A percentile compares a stretch with the other conserved stretches of the same genome.
These are phyloP conservation scores for Malurus elegans DNA, from an alignment of 2,113 vertebrate genomes.

Conservation along the genomic window DNA sequence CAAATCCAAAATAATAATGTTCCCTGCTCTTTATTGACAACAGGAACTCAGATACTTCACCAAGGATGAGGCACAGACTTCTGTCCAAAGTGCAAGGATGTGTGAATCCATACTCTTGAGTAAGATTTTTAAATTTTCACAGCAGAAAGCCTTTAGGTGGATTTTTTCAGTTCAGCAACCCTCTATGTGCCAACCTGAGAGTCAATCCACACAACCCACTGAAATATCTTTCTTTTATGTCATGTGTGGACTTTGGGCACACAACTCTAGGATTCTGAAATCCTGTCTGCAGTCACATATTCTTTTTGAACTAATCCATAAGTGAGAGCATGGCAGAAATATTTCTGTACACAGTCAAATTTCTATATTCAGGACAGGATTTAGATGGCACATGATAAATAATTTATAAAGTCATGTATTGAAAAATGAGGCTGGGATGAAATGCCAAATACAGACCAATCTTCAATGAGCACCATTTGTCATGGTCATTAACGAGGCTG, in stretches of 20 bases:
- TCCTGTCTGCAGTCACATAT: not conserved
- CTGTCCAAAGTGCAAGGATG: not conserved
- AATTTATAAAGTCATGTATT: not conserved
- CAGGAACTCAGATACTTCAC: not conserved
- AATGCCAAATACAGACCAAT: not conserved
- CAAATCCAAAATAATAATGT: not conserved
- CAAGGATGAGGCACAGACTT: not conserved
- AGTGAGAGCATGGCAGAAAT: not conserved
- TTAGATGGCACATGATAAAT: not conserved
- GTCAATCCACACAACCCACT: not conserved
- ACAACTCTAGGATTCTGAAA: not conserved
- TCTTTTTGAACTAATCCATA: not conserved
- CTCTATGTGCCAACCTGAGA: not conserved
- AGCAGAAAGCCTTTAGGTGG: not conserved
- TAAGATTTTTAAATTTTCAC: not conserved
- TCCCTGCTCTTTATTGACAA: not conserved
- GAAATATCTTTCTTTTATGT: not conserved
- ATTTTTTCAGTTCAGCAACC: not conserved
- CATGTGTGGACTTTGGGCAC: rapidly evolving
- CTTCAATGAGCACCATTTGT: not conserved
- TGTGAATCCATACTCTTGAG: not conserved
- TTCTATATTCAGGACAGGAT: not conserved
- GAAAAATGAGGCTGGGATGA: constrained; percentile 9
- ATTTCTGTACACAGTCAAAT: not conserved
- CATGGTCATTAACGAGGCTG: not conserved